Percentiles rank a stretch among this genome's conserved stretches.
Conservation (phyloP, 2,888 invertebrate species). For the Pandemis cinnamomeana region DNA sequence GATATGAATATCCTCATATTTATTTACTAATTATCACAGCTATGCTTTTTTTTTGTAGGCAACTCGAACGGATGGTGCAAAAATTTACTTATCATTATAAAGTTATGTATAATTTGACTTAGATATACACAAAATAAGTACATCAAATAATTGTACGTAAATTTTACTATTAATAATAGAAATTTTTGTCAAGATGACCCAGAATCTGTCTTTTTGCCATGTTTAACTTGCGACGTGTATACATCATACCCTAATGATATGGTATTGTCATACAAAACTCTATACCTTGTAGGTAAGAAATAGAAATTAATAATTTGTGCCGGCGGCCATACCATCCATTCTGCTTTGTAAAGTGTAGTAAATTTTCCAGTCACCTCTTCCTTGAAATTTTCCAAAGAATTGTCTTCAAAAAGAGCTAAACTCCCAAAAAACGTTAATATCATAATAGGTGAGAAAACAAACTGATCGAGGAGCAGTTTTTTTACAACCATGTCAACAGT, state of each 20-base stretch:
- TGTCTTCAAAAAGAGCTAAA: constrained; percentile 89
- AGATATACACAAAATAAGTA: constrained; percentile 9
- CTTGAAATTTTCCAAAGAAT: constrained; percentile 86
- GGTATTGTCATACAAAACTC: constrained; percentile 95
- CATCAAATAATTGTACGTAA: constrained; percentile 8
- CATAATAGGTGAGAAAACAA: constrained; percentile 93
- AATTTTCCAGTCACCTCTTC: constrained; percentile 90
- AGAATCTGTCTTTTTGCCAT: constrained; percentile 62
- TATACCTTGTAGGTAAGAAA: constrained; percentile 91
- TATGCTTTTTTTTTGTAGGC: constrained; percentile 49
- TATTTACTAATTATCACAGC: constrained; percentile 62
- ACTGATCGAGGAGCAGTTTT: constrained; percentile 93
- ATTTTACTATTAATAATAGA: constrained; percentile 24
- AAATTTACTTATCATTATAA: constrained; percentile 5
- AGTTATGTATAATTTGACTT: constrained; percentile 16
- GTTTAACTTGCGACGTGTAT: constrained; percentile 93
- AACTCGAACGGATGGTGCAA: constrained; percentile 13
- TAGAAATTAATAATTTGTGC: constrained; percentile 97
- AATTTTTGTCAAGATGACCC: constrained; percentile 13
- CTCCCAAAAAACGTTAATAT: constrained; percentile 93
- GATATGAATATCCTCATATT: constrained; percentile 27
- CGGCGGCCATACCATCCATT: constrained; percentile 97
- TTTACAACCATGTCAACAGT: constrained; percentile 87
- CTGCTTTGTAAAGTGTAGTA: constrained; percentile 91
- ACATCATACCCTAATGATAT: constrained; percentile 95